Evolutionary conservation across 2,797 vertebrate species (phyloP).

Genomic region (Hipposideros larvatus): DNA sequence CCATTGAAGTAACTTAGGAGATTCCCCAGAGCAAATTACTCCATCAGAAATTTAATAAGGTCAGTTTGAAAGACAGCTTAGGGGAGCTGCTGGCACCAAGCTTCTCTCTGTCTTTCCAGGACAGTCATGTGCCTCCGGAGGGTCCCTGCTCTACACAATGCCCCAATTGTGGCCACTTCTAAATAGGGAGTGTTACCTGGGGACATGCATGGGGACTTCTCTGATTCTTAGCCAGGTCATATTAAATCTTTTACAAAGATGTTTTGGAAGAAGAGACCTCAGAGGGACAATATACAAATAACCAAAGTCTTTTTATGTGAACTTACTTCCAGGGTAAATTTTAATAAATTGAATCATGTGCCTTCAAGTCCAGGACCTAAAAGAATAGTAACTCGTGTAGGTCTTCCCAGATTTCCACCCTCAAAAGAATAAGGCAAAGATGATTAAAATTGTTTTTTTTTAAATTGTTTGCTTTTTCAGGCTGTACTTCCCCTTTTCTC

Average conservation of each 20-base stretch:
- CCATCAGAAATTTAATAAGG: conserved; percentile 65
- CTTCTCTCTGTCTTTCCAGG: conserved; percentile 47
- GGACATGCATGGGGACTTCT: not conserved
- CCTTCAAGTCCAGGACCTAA: conserved; percentile 5
- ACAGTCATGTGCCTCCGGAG: not conserved
- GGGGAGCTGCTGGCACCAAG: conserved; percentile 29
- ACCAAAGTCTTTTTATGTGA: conserved; percentile 49
- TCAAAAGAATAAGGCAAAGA: not conserved
- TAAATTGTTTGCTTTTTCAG: not conserved
- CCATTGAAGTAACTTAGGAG: conserved; percentile 56
- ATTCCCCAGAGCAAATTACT: conserved; percentile 52
- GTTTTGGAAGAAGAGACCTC: conserved; percentile 30
- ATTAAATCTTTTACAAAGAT: conserved; percentile 10
- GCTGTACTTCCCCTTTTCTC: not conserved
- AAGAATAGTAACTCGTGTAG: not conserved
- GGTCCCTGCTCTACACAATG: not conserved
- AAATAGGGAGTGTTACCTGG: not conserved
- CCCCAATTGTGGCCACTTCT: not conserved
- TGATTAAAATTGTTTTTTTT: not conserved
- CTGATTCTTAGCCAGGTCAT: not conserved
- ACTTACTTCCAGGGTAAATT: conserved; percentile 11
- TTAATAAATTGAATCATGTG: not conserved
- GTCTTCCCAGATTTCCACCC: not conserved
- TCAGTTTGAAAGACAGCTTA: conserved; percentile 58
- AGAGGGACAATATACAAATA: conserved; percentile 19